phyloP scores from a whole-genome alignment of 2,888 invertebrate species.

The Himalopsyche tibetana region DNA sequence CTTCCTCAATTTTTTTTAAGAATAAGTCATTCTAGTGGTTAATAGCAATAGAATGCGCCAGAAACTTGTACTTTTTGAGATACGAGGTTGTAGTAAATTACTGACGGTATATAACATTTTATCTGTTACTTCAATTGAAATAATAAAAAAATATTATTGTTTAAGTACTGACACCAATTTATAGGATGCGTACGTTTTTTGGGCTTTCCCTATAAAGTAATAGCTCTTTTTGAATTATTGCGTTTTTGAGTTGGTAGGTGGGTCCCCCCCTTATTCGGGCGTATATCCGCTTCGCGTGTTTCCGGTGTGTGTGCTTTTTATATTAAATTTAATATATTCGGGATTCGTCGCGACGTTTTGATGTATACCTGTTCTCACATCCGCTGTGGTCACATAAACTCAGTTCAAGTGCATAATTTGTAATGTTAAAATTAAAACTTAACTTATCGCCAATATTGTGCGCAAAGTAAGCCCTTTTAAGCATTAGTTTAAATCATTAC shows the following conservation, averaged over 20 bases:
- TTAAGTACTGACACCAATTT: neutral
- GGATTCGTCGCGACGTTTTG: neutral
- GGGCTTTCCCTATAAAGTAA: neutral
- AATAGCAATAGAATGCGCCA: too few relatives aligned
- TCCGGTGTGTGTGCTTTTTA: neutral
- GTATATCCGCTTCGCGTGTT: conserved; percentile 13
- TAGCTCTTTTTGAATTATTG: neutral
- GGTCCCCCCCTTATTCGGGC: neutral
- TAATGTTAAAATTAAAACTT: neutral
- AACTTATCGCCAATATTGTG: neutral
- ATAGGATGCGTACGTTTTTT: neutral
- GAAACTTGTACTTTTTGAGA: too few relatives aligned
- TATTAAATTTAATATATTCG: conserved; percentile 6
- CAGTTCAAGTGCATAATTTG: neutral
- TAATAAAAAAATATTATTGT: neutral
- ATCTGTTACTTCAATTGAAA: neutral
- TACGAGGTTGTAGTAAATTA: too few relatives aligned
- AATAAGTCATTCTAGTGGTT: too few relatives aligned
- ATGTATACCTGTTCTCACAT: neutral
- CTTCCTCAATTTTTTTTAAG: too few relatives aligned
- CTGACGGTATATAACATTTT: neutral
- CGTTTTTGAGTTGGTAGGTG: neutral
- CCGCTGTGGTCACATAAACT: neutral
- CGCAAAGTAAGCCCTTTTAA: too few relatives aligned
- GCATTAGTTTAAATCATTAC: too few relatives aligned